A percentile compares a stretch with the other conserved stretches of the same genome.
These are phyloP conservation scores for Linurgus olivaceus DNA, from an alignment of 2,797 vertebrate genomes.

Conservation along the genomic window DNA sequence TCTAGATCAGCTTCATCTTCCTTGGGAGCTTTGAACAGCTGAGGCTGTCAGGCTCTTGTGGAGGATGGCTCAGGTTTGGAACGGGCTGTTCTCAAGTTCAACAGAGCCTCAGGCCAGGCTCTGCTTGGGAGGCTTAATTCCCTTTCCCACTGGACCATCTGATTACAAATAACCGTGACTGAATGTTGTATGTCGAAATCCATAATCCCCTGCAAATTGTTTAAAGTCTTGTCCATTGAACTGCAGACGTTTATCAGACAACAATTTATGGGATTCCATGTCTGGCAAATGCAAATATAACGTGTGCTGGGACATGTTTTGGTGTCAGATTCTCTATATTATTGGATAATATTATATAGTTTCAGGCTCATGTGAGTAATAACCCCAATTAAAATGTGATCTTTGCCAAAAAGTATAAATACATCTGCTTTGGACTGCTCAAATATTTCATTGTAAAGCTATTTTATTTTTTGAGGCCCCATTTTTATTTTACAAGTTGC, in stretches of 20 bases:
- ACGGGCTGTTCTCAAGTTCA: background rate
- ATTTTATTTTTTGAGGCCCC: background rate
- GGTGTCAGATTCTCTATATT: slow-evolving; percentile 32
- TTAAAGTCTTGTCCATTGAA: slow-evolving; percentile 48
- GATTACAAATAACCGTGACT: background rate
- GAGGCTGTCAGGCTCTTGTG: background rate
- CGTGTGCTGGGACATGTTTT: slow-evolving; percentile 29
- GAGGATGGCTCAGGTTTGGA: background rate
- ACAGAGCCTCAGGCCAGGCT: background rate
- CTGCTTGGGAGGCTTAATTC: background rate
- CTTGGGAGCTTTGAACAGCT: background rate
- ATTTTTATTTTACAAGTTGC: background rate
- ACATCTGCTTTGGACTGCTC: slow-evolving; percentile 26
- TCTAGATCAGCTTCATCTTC: background rate
- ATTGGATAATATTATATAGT: slow-evolving; percentile 7
- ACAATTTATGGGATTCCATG: slow-evolving; percentile 40
- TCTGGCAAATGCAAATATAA: slow-evolving; percentile 43
- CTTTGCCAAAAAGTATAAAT: slow-evolving; percentile 29
- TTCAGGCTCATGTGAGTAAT: slow-evolving; percentile 1
- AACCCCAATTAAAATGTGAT: slow-evolving; percentile 27
- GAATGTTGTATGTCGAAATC: slow-evolving; percentile 45
- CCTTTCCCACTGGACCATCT: slow-evolving; percentile 27
- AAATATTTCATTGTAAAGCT: slow-evolving; percentile 10
- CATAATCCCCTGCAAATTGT: slow-evolving; percentile 48
- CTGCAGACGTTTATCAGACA: slow-evolving; percentile 47